A percentile compares a stretch with the other conserved stretches of the same genome.
phyloP scores from a whole-genome alignment of 2,888 invertebrate species.

The Dilophus febrilis region DNA sequence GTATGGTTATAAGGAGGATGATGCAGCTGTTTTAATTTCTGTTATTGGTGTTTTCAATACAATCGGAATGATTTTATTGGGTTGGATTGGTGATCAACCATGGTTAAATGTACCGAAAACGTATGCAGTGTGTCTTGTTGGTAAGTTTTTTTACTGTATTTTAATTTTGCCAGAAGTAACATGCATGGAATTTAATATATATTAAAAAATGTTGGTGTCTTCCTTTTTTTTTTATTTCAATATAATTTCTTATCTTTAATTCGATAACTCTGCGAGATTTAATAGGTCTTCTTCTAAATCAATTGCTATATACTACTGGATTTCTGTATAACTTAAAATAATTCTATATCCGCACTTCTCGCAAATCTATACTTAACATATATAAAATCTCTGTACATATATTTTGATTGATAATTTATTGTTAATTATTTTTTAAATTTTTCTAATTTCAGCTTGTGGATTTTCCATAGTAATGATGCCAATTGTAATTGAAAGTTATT shows the following conservation, averaged over 20 bases:
- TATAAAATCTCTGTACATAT: not conserved
- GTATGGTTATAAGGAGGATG: slow-evolving; percentile 49
- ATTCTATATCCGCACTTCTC: not conserved
- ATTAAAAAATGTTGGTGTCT: no score
- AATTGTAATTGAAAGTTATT: slow-evolving; percentile 20
- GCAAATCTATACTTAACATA: not conserved
- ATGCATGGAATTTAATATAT: no score
- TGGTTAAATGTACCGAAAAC: slow-evolving; percentile 67
- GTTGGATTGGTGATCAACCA: slow-evolving; percentile 76
- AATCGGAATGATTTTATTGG: slow-evolving; percentile 73
- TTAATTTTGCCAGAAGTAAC: no score
- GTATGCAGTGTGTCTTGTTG: slow-evolving; percentile 59
- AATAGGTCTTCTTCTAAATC: no score
- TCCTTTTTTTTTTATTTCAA: no score
- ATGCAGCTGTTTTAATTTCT: slow-evolving; percentile 65
- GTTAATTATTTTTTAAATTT: slow-evolving; percentile 2
- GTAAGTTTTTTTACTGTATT: no score
- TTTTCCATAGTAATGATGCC: slow-evolving; percentile 27
- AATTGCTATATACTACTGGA: no score
- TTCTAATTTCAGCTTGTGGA: slow-evolving; percentile 22
- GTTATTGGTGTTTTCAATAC: slow-evolving; percentile 81
- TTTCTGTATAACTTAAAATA: no score
- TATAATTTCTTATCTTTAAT: no score
- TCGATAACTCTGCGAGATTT: no score
- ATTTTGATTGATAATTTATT: not conserved